A percentile compares a stretch with the other conserved stretches of the same genome.
Evolutionary conservation across 2,888 invertebrate genomes (phyloP).

Genomic region (Encarsia formosa): DNA sequence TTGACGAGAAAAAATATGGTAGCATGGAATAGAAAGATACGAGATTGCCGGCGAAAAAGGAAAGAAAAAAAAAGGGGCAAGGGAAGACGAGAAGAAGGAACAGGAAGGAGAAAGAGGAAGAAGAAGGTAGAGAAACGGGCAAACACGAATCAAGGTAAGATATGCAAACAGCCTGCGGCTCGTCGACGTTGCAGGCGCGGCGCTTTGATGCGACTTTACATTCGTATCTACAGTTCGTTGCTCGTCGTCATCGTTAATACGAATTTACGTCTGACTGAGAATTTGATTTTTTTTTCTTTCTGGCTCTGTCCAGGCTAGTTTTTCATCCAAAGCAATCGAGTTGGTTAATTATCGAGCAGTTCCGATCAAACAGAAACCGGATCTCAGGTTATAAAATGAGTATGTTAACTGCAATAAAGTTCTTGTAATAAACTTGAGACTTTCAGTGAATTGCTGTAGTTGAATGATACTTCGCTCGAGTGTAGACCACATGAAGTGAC

Average conservation of each 20-base stretch:
- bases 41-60: background rate
- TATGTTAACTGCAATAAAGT: too few species aligned
- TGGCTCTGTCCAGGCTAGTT: background rate
- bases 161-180: slow-evolving; percentile 35
- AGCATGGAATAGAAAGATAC: background rate
- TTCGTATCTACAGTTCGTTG: slow-evolving; percentile 21
- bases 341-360: background rate
- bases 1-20: background rate
- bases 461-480: too few species aligned
- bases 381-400: too few species aligned
- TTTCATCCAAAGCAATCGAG: background rate
- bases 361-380: background rate
- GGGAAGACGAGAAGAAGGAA: background rate
- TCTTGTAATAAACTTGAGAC: too few species aligned
- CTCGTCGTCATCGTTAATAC: slow-evolving; percentile 20
- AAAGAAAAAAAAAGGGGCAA: background rate
- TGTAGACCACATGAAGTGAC: too few species aligned
- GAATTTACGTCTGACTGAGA: slow-evolving; percentile 17
- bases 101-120: background rate
- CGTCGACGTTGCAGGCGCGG: slow-evolving; percentile 25
- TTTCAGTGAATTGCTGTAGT: too few species aligned
- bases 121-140: slow-evolving; percentile 19
- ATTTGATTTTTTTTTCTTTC: slow-evolving; percentile 12
- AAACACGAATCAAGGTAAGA: slow-evolving; percentile 31
- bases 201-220: slow-evolving; percentile 32